Base-by-base conservation (phyloP, 2,888 invertebrate genomes). In the Drosophila merina region DNA sequence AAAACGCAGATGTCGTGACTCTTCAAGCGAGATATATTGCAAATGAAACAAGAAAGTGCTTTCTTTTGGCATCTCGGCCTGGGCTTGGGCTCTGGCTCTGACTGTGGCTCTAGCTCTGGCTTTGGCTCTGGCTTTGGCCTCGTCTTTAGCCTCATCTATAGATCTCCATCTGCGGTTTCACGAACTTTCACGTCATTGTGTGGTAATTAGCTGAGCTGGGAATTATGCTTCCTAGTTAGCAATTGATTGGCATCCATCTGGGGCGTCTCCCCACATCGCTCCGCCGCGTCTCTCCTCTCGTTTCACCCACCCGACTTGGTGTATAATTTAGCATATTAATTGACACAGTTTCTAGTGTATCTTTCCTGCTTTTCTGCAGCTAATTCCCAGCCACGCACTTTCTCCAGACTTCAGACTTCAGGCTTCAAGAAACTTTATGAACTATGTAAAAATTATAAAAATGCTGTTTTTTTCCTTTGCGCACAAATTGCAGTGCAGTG, bases 211-310 rank as follows among this genome's bases (percentile, higher is more conserved):
- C 84, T 80, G 70, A 51, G 83, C 74, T 87, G 89, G 81, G 86
- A 89, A 89, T 89, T 86, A 84, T 88, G 88, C 88, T 88, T 88
- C 88, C 88, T 89, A 80, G 89, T 88, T 89, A 70, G 74, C 85
- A 81, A 87, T 81, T 87, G 81, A 81, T 81, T 87, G 81, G 86
- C 81, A 87, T 76, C 81, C 86, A 81, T 85, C 86, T 81, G 81
- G 86, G 87, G 83, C 87, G 82, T 76, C 82, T 49, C 40, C 38
- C 45, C 20, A 7, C 14, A 20, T 20, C 20, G 20, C 12, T 49
- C 28, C 66, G 7, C 14, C 14, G 14, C 14, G 14, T 14, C 12
- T 12, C 38, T 5, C 12, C 10, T 6, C 28, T n/a, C 20, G 33
- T 8, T 26, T 7, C 69, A 20, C 12, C 9, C 26, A 57, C 58